Percentiles rank a stretch among this genome's conserved stretches.
Conservation (phyloP, 2,113 vertebrate species). For the Calonectris borealis region DNA sequence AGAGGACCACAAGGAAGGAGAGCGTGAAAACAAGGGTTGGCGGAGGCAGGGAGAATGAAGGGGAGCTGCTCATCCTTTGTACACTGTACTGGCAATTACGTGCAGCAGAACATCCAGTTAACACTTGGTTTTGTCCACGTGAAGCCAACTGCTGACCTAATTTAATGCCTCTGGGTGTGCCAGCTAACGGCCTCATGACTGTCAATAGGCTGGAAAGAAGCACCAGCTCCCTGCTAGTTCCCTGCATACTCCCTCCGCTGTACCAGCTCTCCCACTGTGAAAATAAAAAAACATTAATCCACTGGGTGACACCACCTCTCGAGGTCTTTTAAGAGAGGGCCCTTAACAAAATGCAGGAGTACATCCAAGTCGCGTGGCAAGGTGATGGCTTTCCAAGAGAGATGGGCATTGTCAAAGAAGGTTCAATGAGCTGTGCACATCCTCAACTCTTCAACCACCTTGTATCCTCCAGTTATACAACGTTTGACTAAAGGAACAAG, state of each 20-base stretch:
- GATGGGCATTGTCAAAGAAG: background rate
- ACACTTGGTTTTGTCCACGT: background rate
- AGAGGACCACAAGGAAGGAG: background rate
- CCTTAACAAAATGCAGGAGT: background rate
- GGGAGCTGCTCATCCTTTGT: background rate
- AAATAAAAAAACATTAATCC: background rate
- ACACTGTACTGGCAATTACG: background rate
- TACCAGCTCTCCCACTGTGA: background rate
- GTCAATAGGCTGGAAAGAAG: background rate
- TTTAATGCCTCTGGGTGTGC: background rate
- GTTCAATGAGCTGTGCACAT: background rate
- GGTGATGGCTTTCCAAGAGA: background rate
- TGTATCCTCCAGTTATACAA: background rate
- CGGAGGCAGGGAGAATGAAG: background rate
- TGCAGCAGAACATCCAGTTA: background rate
- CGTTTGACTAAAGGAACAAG: background rate
- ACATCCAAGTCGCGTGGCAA: background rate
- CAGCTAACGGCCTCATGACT: background rate
- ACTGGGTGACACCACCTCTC: background rate
- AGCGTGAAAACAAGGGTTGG: background rate
- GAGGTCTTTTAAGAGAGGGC: background rate
- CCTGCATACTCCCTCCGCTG: background rate
- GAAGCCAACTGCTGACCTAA: slow-evolving; percentile 21
- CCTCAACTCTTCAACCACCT: background rate
- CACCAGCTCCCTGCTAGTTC: background rate